Conservation (phyloP, 2,113 vertebrate genomes). For the Platycercus adscitus region DNA sequence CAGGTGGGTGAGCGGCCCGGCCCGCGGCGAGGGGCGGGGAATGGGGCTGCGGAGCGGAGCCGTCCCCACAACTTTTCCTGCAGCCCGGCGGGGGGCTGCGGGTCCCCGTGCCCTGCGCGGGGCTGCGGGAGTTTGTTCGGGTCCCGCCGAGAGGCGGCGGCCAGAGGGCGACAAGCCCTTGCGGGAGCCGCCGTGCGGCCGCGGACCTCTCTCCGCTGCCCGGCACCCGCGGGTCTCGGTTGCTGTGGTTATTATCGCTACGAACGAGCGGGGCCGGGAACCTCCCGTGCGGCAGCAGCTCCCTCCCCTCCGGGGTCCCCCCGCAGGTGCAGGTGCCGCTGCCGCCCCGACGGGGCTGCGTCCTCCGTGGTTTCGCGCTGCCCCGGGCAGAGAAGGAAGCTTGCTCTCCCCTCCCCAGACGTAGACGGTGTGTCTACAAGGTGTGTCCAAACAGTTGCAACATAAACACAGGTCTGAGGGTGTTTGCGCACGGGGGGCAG, state of each 20-base stretch:
- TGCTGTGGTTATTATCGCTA: background rate
- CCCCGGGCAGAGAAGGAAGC: background rate
- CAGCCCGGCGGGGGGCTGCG: background rate
- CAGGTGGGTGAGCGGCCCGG: conserved; percentile 82
- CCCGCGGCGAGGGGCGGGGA: background rate
- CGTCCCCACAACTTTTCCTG: background rate
- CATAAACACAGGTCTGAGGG: accelerated
- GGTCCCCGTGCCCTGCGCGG: background rate
- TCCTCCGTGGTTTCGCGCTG: background rate
- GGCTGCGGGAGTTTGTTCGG: conserved; percentile 72
- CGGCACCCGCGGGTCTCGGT: background rate
- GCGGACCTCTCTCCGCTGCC: background rate
- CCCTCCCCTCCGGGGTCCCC: too few relatives aligned
- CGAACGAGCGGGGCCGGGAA: background rate
- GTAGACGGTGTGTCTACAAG: accelerated
- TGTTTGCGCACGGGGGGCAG: background rate
- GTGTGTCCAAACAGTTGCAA: background rate
- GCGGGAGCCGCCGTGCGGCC: conserved; percentile 58
- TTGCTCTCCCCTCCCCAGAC: background rate
- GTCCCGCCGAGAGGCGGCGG: conserved; percentile 78
- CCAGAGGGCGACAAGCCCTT: conserved; percentile 80
- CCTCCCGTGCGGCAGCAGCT: background rate
- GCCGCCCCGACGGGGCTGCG: background rate
- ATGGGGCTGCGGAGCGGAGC: background rate
- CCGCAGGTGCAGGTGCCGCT: background rate